These are phyloP conservation scores for Drosophila nigricruria DNA, from an alignment of 2,888 invertebrate genomes.

Conservation along the genomic window DNA sequence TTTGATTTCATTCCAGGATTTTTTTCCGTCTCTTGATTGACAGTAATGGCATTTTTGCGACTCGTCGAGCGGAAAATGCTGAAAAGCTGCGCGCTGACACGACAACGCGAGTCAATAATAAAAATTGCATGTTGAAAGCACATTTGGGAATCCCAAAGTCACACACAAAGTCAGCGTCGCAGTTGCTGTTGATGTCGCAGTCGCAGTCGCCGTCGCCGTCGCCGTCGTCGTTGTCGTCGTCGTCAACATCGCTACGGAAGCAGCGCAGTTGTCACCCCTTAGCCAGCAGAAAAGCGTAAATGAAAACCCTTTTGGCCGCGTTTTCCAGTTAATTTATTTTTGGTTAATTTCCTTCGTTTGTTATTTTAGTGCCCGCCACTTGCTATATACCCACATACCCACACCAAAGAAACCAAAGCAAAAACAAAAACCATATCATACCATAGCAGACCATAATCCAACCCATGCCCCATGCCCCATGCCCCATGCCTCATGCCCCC, in stretches of 20 bases:
- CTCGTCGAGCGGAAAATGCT: constrained; percentile 78
- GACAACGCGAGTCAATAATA: constrained; percentile 78
- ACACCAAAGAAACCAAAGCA: constrained; percentile 3
- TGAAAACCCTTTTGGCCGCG: constrained; percentile 68
- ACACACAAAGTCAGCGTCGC: constrained; percentile 57
- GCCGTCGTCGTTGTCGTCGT: constrained; percentile 1
- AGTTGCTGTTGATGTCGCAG: constrained; percentile 25
- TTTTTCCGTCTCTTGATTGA: constrained; percentile 70
- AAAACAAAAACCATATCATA: constrained; percentile 4
- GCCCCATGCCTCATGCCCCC: constrained; percentile 55
- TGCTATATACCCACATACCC: constrained; percentile 19
- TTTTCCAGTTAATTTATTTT: constrained; percentile 80
- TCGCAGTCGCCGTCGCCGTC: constrained; percentile 26
- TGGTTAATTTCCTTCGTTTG: constrained; percentile 77
- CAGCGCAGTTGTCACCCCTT: constrained; percentile 69
- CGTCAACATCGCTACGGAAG: constrained; percentile 37
- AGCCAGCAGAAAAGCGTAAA: constrained; percentile 43
- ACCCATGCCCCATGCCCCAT: constrained; percentile 56
- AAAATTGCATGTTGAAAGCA: constrained; percentile 79
- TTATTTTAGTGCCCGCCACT: constrained; percentile 72
- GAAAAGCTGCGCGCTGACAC: constrained; percentile 77
- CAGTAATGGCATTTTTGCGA: constrained; percentile 81
- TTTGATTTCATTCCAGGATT: constrained; percentile 56
- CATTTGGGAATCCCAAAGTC: constrained; percentile 76
- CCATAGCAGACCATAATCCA: constrained; percentile 31